A percentile compares a stretch with the other conserved stretches of the same genome.
These are phyloP conservation scores for Antennarius maculatus DNA, from an alignment of 2,797 vertebrate genomes.

Conservation along the genomic window DNA sequence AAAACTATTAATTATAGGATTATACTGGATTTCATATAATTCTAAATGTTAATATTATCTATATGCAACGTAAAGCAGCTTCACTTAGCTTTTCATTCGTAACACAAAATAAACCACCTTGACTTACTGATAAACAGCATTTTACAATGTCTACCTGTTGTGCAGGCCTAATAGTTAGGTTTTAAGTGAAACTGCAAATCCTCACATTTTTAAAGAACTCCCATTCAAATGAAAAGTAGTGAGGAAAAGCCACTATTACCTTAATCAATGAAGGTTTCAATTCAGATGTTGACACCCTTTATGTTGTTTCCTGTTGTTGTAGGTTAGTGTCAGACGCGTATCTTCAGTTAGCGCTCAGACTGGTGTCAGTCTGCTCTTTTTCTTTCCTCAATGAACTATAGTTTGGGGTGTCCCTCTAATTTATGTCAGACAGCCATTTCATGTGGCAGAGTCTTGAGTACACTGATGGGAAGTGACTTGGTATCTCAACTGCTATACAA, in stretches of 20 bases:
- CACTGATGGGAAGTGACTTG: conserved; percentile 64
- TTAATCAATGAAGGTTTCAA: conserved; percentile 54
- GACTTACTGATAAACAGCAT: background rate
- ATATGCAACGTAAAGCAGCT: background rate
- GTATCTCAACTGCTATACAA: conserved; percentile 43
- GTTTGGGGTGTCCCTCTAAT: background rate
- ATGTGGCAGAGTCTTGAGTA: background rate
- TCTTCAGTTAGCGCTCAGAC: conserved; percentile 3
- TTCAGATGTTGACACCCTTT: conserved; percentile 32
- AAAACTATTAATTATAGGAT: background rate
- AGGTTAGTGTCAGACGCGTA: conserved; percentile 7
- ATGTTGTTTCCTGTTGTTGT: conserved; percentile 64
- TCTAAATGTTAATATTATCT: background rate
- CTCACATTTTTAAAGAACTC: background rate
- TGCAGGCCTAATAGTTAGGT: too few relatives aligned
- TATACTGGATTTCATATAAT: background rate
- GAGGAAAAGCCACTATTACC: conserved; percentile 43
- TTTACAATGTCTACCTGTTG: background rate
- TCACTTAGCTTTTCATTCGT: background rate
- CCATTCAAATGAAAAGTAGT: background rate
- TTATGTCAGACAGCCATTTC: background rate
- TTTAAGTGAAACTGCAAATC: background rate
- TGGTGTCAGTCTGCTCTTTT: background rate
- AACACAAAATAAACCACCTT: background rate
- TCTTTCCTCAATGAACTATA: background rate